A percentile compares a stretch with the other conserved stretches of the same genome.
Evolutionary conservation across 1,140 invertebrate species (phyloP).

Genomic region (Octopus sinensis): DNA sequence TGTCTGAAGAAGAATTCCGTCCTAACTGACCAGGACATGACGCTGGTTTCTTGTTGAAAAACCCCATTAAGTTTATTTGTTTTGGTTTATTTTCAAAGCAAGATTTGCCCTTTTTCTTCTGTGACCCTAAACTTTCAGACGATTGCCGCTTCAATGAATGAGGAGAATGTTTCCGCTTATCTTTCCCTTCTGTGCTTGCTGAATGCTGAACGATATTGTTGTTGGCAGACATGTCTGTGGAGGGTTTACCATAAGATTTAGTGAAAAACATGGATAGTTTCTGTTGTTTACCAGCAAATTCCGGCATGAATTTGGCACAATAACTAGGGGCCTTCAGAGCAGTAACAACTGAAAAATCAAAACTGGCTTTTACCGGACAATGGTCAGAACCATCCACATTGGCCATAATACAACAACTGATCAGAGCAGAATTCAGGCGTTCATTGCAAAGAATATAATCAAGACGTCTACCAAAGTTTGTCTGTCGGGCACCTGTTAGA

Average conservation of each 20-base stretch:
- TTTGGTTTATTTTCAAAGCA: not conserved
- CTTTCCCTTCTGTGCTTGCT: no score
- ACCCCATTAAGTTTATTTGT: not conserved
- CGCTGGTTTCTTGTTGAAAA: not conserved
- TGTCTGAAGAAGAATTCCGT: no score
- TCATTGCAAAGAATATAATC: constrained; percentile 63
- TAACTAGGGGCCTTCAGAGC: constrained; percentile 51
- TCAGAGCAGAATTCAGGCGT: constrained; percentile 48
- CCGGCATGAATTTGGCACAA: constrained; percentile 61
- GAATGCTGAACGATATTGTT: no score
- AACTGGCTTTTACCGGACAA: constrained; percentile 60
- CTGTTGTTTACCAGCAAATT: constrained; percentile 62
- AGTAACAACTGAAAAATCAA: constrained; percentile 46
- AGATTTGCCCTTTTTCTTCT: not conserved
- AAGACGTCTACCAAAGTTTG: constrained; percentile 64
- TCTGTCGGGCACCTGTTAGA: constrained; percentile 57
- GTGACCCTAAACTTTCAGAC: not conserved
- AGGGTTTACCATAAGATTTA: constrained; percentile 24
- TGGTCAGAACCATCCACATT: constrained; percentile 65
- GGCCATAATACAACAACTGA: constrained; percentile 53
- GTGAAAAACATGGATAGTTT: constrained; percentile 59
- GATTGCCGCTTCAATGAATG: not conserved
- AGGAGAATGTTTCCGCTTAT: no score
- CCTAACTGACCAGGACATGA: no score
- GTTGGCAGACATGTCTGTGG: not conserved